phyloP scores from a whole-genome alignment of 2,113 vertebrate genomes.

The Psilopogon haemacephalus region DNA sequence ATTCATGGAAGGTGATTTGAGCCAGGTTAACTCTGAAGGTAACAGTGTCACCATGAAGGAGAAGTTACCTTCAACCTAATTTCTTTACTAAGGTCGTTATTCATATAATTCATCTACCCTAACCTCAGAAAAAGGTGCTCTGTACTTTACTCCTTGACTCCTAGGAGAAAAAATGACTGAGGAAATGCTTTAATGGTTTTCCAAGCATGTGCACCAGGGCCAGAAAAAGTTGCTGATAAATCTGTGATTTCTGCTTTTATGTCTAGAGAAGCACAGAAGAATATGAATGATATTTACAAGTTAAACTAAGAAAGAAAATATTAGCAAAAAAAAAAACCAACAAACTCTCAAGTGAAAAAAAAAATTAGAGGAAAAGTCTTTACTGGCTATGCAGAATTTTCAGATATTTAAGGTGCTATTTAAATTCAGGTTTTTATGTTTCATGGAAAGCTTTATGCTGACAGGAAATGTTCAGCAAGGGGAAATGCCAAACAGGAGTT shows the following conservation, averaged over 20 bases:
- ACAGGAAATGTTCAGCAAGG: neutral
- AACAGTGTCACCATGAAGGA: neutral
- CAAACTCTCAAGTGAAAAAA: neutral
- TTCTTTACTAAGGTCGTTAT: neutral
- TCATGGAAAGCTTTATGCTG: neutral
- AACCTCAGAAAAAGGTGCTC: neutral
- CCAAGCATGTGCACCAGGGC: neutral
- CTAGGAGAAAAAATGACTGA: neutral
- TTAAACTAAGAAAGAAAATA: neutral
- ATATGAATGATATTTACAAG: neutral
- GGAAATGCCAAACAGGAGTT: neutral
- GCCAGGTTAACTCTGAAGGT: neutral
- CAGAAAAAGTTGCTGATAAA: neutral
- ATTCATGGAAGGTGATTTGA: neutral
- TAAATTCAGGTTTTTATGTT: neutral
- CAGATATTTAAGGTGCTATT: neutral
- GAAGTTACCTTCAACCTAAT: neutral
- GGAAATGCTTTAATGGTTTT: neutral
- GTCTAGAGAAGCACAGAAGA: neutral
- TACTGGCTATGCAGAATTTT: neutral
- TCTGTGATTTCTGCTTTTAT: neutral
- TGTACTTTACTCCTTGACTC: neutral
- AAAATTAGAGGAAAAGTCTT: fast-evolving
- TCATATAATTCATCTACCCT: neutral
- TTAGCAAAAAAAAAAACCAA: neutral